Percentiles rank a stretch among this genome's conserved stretches.
These are phyloP conservation scores for Muscicapa adusta DNA, from an alignment of 2,113 vertebrate species.

Conservation along the genomic window DNA sequence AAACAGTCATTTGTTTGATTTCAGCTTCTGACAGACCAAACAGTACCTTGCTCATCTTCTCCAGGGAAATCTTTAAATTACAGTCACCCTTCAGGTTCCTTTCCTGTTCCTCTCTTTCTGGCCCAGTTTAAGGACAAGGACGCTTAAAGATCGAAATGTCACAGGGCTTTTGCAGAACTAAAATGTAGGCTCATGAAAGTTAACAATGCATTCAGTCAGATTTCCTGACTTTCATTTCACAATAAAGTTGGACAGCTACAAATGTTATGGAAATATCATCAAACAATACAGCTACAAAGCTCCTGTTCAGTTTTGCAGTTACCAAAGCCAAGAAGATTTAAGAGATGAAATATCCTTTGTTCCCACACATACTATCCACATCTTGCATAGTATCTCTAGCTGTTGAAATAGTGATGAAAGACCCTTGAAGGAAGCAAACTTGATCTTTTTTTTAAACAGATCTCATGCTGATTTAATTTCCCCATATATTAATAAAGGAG, in stretches of 20 bases:
- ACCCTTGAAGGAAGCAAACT: background rate
- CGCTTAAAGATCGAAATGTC: constrained; percentile 68
- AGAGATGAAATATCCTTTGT: background rate
- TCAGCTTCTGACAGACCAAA: constrained; percentile 69
- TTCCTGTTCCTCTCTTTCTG: constrained; percentile 59
- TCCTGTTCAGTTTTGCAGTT: background rate
- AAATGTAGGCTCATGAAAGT: constrained; percentile 53
- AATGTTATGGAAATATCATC: background rate
- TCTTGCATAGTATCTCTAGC: background rate
- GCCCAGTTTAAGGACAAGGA: constrained; percentile 73
- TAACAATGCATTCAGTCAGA: constrained; percentile 58
- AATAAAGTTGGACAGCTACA: constrained; percentile 37
- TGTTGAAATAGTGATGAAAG: background rate
- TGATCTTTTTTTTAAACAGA: background rate
- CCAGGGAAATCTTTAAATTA: constrained; percentile 78
- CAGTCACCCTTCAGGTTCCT: constrained; percentile 74
- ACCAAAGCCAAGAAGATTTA: background rate
- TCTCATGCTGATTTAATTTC: background rate
- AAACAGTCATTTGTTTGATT: constrained; percentile 60
- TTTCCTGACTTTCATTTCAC: constrained; percentile 62
- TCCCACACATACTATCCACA: background rate
- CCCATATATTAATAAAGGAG: background rate
- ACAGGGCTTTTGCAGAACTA: constrained; percentile 77
- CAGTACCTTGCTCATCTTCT: constrained; percentile 61
- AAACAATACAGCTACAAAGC: background rate